Percentiles rank a stretch among this genome's conserved stretches.
These are phyloP conservation scores for Neoarius graeffei DNA, from an alignment of 2,113 vertebrate genomes.

Conservation along the genomic window DNA sequence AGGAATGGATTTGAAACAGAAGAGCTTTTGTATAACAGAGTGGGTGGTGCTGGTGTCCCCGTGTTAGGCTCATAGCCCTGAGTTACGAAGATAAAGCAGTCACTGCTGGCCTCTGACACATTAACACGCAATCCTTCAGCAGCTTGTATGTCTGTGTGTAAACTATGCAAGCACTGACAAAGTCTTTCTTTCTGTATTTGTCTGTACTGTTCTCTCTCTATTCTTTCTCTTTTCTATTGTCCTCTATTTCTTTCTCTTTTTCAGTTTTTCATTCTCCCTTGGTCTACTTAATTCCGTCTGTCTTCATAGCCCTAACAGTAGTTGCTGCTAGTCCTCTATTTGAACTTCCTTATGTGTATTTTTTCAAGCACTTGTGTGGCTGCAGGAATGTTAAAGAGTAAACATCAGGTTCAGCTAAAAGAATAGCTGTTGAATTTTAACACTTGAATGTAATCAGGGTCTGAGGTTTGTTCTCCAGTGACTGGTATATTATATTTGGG, in stretches of 20 bases:
- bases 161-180: neutral
- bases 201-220: neutral
- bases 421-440: conserved; percentile 28
- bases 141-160: conserved; percentile 17
- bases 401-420: neutral
- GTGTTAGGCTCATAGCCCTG: conserved; percentile 13
- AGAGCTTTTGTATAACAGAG: conserved; percentile 39
- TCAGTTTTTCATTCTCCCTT: neutral
- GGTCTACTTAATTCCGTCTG: conserved; percentile 25
- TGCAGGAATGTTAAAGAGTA: conserved; percentile 36
- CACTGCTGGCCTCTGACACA: conserved; percentile 9
- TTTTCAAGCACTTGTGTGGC: conserved; percentile 29
- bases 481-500: neutral
- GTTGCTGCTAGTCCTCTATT: conserved; percentile 42
- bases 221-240: neutral
- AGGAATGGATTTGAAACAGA: conserved; percentile 45
- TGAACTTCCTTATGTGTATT: conserved; percentile 42
- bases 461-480: neutral
- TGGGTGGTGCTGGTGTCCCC: conserved; percentile 8
- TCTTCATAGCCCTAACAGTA: conserved; percentile 32
- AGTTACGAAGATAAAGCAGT: conserved; percentile 22
- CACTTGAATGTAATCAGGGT: conserved; percentile 5
- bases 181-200: neutral
- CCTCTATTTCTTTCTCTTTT: neutral
- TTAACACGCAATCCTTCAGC: conserved; percentile 21